A percentile compares a stretch with the other conserved stretches of the same genome.
phyloP scores from a whole-genome alignment of 2,113 vertebrate genomes.

The Damaliscus lunatus region DNA sequence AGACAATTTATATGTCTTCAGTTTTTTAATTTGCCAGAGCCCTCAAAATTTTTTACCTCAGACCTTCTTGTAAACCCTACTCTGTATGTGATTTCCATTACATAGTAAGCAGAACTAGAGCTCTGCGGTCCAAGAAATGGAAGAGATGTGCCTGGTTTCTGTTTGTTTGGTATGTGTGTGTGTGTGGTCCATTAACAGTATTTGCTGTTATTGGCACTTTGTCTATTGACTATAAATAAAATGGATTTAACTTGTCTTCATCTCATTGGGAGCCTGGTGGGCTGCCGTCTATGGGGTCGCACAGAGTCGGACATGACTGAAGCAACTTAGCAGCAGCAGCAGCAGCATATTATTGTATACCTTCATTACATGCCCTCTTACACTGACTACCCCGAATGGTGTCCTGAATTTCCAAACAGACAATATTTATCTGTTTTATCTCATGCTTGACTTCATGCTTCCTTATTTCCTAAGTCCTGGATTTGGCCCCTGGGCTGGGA shows the following conservation, averaged over 20 bases:
- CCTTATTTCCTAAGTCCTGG: not conserved
- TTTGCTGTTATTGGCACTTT: not conserved
- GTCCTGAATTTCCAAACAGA: not conserved
- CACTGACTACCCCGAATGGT: not conserved
- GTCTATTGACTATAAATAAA: not conserved
- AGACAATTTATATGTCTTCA: not conserved
- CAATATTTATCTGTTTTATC: not conserved
- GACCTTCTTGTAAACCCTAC: not conserved
- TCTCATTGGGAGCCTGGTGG: not conserved
- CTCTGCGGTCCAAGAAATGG: not conserved
- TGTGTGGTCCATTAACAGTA: not conserved
- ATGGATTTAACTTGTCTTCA: not conserved
- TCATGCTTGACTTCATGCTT: not conserved
- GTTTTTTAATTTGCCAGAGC: not conserved
- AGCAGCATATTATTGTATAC: not conserved
- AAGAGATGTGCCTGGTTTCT: not conserved
- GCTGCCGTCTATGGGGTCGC: too few species aligned
- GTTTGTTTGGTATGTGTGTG: not conserved
- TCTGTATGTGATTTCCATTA: not conserved
- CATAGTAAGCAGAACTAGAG: conserved; percentile 10
- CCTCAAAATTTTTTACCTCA: conserved; percentile 27
- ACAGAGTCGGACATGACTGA: too few species aligned
- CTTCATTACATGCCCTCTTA: not conserved
- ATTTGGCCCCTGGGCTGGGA: not conserved
- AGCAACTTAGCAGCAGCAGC: too few species aligned